A percentile compares a stretch with the other conserved stretches of the same genome.
phyloP scores from a whole-genome alignment of 2,797 vertebrate genomes.

The Pampus argenteus region DNA sequence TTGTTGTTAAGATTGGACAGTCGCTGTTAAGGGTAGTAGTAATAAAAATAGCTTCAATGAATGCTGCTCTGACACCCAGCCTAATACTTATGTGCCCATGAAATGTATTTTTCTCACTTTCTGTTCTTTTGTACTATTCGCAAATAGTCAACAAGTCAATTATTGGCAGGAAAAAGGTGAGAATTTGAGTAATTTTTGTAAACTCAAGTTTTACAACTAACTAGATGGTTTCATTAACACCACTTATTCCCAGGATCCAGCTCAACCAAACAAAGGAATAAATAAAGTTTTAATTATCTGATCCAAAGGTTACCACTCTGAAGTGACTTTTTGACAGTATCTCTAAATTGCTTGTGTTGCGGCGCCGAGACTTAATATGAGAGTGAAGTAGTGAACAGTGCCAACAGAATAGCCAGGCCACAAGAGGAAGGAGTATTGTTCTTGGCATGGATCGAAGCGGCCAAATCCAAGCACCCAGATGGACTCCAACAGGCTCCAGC shows the following conservation, averaged over 20 bases:
- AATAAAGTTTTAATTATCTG: constrained; percentile 37
- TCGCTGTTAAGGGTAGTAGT: neutral
- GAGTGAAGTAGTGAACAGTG: constrained; percentile 62
- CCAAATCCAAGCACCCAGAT: constrained; percentile 78
- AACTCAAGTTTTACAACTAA: constrained; percentile 1
- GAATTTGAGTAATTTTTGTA: constrained; percentile 29
- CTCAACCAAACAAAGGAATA: constrained; percentile 17
- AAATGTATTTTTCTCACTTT: constrained; percentile 23
- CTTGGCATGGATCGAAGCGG: constrained; percentile 68
- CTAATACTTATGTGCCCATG: neutral
- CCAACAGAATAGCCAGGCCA: constrained; percentile 69
- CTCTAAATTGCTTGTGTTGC: constrained; percentile 58
- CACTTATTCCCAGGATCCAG: constrained; percentile 2
- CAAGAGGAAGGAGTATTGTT: constrained; percentile 77
- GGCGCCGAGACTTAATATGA: constrained; percentile 58
- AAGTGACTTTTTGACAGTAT: constrained; percentile 45
- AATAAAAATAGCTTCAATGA: neutral
- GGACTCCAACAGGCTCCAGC: constrained; percentile 75
- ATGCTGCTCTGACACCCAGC: neutral
- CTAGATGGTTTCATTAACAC: constrained; percentile 24
- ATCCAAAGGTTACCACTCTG: constrained; percentile 50
- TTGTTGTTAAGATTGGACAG: neutral
- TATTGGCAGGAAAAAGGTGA: constrained; percentile 37
- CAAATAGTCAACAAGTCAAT: constrained; percentile 37
- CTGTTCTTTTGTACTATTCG: constrained; percentile 28